Conservation (phyloP, 1,140 invertebrate species). For the Episyrphus balteatus region DNA sequence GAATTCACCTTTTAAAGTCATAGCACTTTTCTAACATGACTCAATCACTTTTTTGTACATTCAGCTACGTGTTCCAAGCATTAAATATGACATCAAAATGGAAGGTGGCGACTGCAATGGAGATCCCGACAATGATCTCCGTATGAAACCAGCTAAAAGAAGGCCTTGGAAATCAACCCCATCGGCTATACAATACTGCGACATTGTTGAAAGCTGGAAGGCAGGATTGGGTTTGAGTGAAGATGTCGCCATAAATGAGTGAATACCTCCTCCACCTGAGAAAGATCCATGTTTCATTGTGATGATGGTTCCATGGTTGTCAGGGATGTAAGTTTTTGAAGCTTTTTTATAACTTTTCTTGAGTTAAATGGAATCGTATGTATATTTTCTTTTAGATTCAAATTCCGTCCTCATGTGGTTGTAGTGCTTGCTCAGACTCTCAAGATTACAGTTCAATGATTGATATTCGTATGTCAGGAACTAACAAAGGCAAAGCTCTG, state of each 20-base stretch:
- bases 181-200: conserved; percentile 21
- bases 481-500: no score
- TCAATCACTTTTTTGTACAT: neutral
- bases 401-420: no score
- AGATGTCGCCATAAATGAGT: conserved; percentile 37
- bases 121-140: conserved; percentile 50
- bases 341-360: neutral
- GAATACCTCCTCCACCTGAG: conserved; percentile 41
- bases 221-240: conserved; percentile 34
- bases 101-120: conserved; percentile 70
- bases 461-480: no score
- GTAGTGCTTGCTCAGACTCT: no score
- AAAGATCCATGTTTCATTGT: conserved; percentile 50
- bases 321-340: conserved; percentile 14
- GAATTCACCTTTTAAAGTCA: no score
- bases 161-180: conserved; percentile 13
- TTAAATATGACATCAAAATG: conserved; percentile 55
- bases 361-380: no score
- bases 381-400: no score
- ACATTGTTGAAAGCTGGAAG: conserved; percentile 53
- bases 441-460: no score
- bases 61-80: conserved; percentile 48
- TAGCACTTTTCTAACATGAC: neutral
- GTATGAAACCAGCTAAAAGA: conserved; percentile 35
- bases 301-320: conserved; percentile 21